Conservation (phyloP, 2,797 vertebrate genomes). For the Sebastes matsubarae region DNA sequence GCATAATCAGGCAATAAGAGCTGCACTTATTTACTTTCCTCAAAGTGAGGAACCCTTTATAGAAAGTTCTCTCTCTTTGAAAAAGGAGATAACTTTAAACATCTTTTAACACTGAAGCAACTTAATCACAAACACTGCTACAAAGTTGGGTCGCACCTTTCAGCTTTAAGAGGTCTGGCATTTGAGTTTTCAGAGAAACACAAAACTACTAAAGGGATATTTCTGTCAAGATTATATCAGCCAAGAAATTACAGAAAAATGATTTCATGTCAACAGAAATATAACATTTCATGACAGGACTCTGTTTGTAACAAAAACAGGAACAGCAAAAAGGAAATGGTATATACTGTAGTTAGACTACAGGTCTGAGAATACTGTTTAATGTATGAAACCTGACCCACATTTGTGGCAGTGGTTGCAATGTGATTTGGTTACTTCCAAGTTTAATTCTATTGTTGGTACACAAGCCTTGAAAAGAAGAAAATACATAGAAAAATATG, state of each 20-base stretch:
- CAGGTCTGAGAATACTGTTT: neutral
- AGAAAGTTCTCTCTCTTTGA: constrained; percentile 2
- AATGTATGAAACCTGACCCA: constrained; percentile 11
- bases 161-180: neutral
- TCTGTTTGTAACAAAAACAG: neutral
- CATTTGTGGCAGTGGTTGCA: constrained; percentile 9
- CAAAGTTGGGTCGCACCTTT: constrained; percentile 13
- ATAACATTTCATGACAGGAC: neutral
- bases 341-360: neutral
- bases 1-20: constrained; percentile 8
- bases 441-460: constrained; percentile 28
- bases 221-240: neutral
- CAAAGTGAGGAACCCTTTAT: neutral
- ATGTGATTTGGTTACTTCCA: constrained; percentile 13
- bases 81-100: constrained; percentile 7
- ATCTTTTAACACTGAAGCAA: constrained; percentile 38
- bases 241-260: neutral
- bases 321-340: neutral
- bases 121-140: constrained; percentile 13
- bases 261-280: neutral
- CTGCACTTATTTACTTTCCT: constrained; percentile 22
- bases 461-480: constrained; percentile 2
- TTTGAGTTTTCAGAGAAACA: neutral
- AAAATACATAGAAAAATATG: constrained; percentile 24
- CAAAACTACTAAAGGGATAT: neutral